These are phyloP conservation scores for Monochamus alternatus DNA, from an alignment of 2,888 invertebrate genomes.

Conservation along the genomic window DNA sequence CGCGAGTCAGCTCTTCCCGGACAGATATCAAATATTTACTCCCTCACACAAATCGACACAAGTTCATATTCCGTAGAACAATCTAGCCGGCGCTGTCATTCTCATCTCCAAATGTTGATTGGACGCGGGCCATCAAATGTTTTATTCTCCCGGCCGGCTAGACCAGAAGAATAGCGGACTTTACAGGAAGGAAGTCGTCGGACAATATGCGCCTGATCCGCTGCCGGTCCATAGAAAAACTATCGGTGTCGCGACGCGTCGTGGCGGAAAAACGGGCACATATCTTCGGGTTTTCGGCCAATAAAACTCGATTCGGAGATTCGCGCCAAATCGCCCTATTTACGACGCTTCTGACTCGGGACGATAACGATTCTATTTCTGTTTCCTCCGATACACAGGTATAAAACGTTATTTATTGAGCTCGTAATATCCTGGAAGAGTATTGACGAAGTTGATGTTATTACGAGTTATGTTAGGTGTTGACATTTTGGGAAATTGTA, in stretches of 20 bases:
- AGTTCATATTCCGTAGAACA: constrained; percentile 62
- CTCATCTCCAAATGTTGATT: constrained; percentile 70
- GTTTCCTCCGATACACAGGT: constrained; percentile 46
- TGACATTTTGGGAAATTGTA: background rate
- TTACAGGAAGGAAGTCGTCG: constrained; percentile 9
- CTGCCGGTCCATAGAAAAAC: constrained; percentile 64
- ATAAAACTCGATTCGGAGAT: constrained; percentile 74
- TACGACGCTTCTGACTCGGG: constrained; percentile 65
- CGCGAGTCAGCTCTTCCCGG: constrained; percentile 47
- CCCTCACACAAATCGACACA: constrained; percentile 61
- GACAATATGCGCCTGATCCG: constrained; percentile 29
- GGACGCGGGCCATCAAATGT: constrained; percentile 69
- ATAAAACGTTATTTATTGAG: constrained; percentile 48
- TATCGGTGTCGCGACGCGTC: constrained; percentile 65
- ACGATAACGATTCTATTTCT: constrained; percentile 69
- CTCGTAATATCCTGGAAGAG: background rate
- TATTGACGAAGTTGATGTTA: background rate
- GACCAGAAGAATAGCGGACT: constrained; percentile 55
- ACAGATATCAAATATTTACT: constrained; percentile 63
- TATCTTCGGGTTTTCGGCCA: constrained; percentile 77
- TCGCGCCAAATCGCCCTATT: constrained; percentile 67
- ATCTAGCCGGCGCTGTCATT: constrained; percentile 63
- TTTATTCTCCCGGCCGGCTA: constrained; percentile 64
- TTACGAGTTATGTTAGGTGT: background rate
- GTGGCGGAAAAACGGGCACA: constrained; percentile 66